Evolutionary conservation across 2,113 vertebrate species (phyloP).

Genomic region (Chamaetylas fuelleborni): DNA sequence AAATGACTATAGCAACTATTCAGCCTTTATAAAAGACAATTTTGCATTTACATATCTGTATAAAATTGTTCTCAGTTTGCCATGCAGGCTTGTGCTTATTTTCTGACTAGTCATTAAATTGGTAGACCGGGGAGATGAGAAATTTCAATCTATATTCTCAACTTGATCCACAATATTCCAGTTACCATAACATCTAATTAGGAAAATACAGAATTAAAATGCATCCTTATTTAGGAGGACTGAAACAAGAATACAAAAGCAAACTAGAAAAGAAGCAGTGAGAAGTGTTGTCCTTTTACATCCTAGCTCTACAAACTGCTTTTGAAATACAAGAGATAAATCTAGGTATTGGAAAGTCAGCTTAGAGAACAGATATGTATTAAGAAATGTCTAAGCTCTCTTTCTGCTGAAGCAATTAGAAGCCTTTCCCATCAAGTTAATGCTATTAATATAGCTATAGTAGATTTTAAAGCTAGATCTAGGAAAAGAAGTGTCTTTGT

Average conservation of each 20-base stretch:
- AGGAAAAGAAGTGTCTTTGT: not conserved
- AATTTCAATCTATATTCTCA: not conserved
- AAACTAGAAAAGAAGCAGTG: not conserved
- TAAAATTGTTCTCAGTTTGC: not conserved
- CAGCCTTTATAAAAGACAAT: accelerated
- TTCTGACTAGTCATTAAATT: not conserved
- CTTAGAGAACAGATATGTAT: not conserved
- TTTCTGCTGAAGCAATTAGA: not conserved
- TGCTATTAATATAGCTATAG: not conserved
- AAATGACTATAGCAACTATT: not conserved
- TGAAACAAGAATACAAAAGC: not conserved
- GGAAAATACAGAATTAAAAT: not conserved
- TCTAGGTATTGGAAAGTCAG: not conserved
- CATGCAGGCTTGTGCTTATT: not conserved
- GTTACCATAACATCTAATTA: not conserved
- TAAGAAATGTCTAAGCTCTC: not conserved
- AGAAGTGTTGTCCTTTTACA: not conserved
- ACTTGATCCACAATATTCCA: not conserved
- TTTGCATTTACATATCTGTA: not conserved
- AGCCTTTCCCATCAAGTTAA: not conserved
- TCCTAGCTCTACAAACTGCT: not conserved
- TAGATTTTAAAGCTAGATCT: not conserved
- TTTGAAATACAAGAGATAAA: not conserved
- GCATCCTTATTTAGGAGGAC: not conserved
- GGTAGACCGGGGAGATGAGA: not conserved